phyloP scores from a whole-genome alignment of 2,888 invertebrate species.

The Alcis repandata region DNA sequence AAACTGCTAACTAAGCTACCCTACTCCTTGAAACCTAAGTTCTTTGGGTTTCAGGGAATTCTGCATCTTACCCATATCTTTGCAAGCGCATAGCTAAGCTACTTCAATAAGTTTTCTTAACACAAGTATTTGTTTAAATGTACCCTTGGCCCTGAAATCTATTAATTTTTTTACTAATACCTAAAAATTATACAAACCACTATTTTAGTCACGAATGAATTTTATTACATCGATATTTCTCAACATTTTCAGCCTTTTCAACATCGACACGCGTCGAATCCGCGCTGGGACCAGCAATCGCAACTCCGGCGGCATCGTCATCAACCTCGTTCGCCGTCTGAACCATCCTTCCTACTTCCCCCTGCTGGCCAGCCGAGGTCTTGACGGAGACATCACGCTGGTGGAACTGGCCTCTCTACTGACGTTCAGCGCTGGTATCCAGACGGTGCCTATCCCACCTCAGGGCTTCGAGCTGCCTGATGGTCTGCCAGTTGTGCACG shows the following conservation, averaged over 20 bases:
- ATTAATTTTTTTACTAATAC: too few relatives aligned
- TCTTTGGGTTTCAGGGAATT: too few relatives aligned
- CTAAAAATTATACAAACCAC: too few relatives aligned
- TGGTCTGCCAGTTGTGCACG: slow-evolving; percentile 27
- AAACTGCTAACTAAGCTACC: too few relatives aligned
- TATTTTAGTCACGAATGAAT: too few relatives aligned
- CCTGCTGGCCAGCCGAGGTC: not conserved
- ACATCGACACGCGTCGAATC: slow-evolving; percentile 35
- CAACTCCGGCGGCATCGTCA: slow-evolving; percentile 34
- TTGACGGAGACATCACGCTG: slow-evolving; percentile 49
- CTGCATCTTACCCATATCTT: too few relatives aligned
- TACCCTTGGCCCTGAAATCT: too few relatives aligned
- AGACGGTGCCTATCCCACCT: slow-evolving; percentile 11
- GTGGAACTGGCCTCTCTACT: slow-evolving; percentile 3
- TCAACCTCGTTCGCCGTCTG: slow-evolving; percentile 4
- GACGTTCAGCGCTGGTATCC: slow-evolving; percentile 27
- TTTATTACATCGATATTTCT: too few relatives aligned
- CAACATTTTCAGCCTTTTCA: slow-evolving; percentile 24
- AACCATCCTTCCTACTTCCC: slow-evolving; percentile 43
- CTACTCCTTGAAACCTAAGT: too few relatives aligned
- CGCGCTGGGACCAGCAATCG: slow-evolving; percentile 40
- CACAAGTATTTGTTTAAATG: too few relatives aligned
- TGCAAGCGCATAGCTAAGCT: too few relatives aligned
- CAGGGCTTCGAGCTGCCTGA: slow-evolving; percentile 32
- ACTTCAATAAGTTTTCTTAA: too few relatives aligned